Evolutionary conservation across 2,113 vertebrate genomes (phyloP), one percentile per base, ranked within the genome.

Genomic region (Coryphaenoides rupestris): DNA sequence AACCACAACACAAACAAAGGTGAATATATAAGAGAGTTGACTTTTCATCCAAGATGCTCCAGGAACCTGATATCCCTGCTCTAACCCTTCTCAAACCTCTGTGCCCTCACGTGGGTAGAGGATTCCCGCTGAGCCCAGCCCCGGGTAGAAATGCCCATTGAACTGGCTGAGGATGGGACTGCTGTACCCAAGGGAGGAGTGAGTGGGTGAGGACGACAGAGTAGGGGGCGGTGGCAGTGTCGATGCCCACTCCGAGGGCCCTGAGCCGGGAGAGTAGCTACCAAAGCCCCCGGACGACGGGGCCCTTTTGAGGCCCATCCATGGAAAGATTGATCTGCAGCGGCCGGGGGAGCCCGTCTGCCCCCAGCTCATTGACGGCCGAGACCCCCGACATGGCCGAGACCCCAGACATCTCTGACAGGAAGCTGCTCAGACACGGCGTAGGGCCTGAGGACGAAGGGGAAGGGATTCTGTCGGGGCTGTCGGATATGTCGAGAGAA

Each of bases 381-480:
- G n/a, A n/a, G n/a, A n/a, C n/a, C n/a, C n/a, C n/a, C n/a, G n/a
- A n/a, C n/a, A 73, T 63, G 2, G 89, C 50, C 0, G 90, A 89
- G 91, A 98, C 92, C 54, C 88, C 92, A 33, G 96, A 95, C 96
- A 98, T 96, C 70, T 92, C 93, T 19, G 96, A 94, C 21, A 98
- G 87, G 80, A 98, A 99, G 80, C 83, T 93, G 83, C 85, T 93
- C 70, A 98, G 92, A 74, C 96, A 98, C 0, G 95, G 93, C 16
- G 91, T 58, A 0, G 89, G 66, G 7, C 76, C 84, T 3, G 87
- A 73, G 0, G 91, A 74, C 0, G 90, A 81, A 0, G 94, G 88
- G 1, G 95, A 86, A 58, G 92, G 90, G 10, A 80, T 89, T 77
- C 93, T 94, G 70, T 94, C 94, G 0, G 91, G 79, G 0, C 93